A percentile compares a stretch with the other conserved stretches of the same genome.
These are phyloP conservation scores for Dynastes tityus DNA, from an alignment of 2,888 invertebrate species.

Conservation along the genomic window DNA sequence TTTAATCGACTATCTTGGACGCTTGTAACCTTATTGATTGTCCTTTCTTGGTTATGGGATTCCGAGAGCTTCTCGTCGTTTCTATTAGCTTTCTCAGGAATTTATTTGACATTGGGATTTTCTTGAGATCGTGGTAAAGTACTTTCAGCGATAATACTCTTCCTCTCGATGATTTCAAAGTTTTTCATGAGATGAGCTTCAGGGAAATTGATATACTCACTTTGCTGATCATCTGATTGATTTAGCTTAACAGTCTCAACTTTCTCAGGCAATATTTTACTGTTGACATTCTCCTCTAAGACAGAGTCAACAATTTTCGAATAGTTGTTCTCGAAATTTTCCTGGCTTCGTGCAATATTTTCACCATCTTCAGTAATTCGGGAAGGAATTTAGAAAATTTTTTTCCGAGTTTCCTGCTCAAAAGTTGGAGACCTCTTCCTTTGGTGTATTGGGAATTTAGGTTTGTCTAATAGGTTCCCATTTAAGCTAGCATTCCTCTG, in stretches of 20 bases:
- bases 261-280: not conserved
- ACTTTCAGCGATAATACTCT: constrained; percentile 36
- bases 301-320: constrained; percentile 35
- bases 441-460: not conserved
- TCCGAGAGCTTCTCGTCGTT: no score
- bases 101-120: not conserved
- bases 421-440: not conserved
- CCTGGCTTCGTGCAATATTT: constrained; percentile 2
- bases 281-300: constrained; percentile 26
- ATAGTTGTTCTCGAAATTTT: constrained; percentile 30
- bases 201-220: not conserved
- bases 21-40: not conserved
- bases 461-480: not conserved
- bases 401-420: not conserved
- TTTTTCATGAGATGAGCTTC: not conserved
- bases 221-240: not conserved
- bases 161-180: constrained; percentile 25
- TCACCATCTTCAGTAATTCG: constrained; percentile 24
- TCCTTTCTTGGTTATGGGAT: constrained; percentile 12
- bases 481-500: constrained; percentile 24
- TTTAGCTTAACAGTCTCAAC: not conserved
- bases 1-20: not conserved
- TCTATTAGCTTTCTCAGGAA: not conserved
- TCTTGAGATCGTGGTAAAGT: not conserved
- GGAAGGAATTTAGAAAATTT: constrained; percentile 19